Evolutionary conservation across 2,888 invertebrate genomes (phyloP), one percentile per base, ranked within the genome.

Genomic region (Pinctada fucata): DNA sequence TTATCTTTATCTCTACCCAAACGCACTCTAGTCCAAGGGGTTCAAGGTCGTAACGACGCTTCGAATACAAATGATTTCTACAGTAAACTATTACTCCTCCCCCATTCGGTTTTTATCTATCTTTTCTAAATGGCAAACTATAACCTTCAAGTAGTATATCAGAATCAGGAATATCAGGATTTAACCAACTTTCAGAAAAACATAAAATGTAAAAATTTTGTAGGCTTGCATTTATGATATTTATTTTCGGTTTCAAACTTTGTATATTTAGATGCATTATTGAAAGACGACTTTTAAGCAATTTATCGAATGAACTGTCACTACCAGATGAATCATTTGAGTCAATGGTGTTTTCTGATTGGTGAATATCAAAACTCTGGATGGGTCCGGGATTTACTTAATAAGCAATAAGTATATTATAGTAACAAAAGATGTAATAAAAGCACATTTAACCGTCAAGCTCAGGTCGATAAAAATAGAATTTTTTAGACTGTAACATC

Each of bases 1-100:
- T 70, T 10, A 71, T 16, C 4, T 45, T 50, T 3, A 76, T 48
- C 48, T 72, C 65, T 6, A 77, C 48, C 77, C 77, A 77, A 13
- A 72, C 16, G 49, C 77, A 65, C 47, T 77, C 72, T 2, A 72
- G 8, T 49, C 47, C 51, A 31, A 13, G 2, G 10, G 45, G 6
- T 65, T 76, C 76, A 10, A 71, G 64, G 50, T 76, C 71, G 3
- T 13, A 48, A 8, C 76, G n/a, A n/a, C 49, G 45, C 47, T 47
- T 72, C 5, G 16, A 71, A 16, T 2, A 13, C 45, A 71, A 2
- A 50, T n/a, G 50, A 10, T n/a, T 8, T 4, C n/a, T 6, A 5
- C 48, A 49, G 16, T 71, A 71, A n/a, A 50, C 50, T 16, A 49
- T 6, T n/a, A 50, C 70, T n/a, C 70, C 50, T 10, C 70, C 70